Conservation (phyloP, 92 coral and sea anemone genomes). For the Micromussa lordhowensis region DNA sequence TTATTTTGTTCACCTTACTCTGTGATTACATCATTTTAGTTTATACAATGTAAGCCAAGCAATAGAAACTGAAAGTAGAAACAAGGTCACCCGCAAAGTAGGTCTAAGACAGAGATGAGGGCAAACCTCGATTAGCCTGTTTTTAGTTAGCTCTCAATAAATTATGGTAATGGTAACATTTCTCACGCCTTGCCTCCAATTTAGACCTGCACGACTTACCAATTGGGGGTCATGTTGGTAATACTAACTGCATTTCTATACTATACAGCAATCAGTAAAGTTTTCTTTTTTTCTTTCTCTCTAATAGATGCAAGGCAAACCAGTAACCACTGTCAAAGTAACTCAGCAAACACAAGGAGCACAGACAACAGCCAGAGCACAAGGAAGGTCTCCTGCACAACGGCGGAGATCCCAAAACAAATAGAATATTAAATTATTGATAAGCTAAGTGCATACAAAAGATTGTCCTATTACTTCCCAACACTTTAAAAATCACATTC, state of each 20-base stretch:
- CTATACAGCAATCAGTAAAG: neutral
- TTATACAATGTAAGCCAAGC: too few species aligned
- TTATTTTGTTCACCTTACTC: neutral
- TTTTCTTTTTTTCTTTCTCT: neutral
- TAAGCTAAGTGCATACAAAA: neutral
- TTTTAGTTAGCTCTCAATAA: too few species aligned
- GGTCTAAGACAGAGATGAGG: too few species aligned
- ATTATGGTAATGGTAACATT: too few species aligned
- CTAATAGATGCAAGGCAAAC: slow-evolving; percentile 61
- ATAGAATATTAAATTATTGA: neutral
- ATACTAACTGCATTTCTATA: neutral
- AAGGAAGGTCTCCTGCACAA: slow-evolving; percentile 74
- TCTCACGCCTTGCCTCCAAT: too few species aligned
- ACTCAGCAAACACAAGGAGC: slow-evolving; percentile 67
- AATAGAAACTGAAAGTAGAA: too few species aligned
- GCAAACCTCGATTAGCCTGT: too few species aligned
- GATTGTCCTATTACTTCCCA: neutral
- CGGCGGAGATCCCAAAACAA: slow-evolving; percentile 64
- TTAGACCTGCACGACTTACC: too few species aligned
- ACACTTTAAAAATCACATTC: neutral
- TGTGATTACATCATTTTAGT: too few species aligned
- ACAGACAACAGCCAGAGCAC: slow-evolving; percentile 70
- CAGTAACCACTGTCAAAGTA: slow-evolving; percentile 50
- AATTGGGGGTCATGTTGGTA: too few species aligned
- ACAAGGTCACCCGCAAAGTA: too few species aligned